Evolutionary conservation across 2,888 invertebrate genomes (phyloP), one percentile per base, ranked within the genome.

Genomic region (Parasteatoda lunata): DNA sequence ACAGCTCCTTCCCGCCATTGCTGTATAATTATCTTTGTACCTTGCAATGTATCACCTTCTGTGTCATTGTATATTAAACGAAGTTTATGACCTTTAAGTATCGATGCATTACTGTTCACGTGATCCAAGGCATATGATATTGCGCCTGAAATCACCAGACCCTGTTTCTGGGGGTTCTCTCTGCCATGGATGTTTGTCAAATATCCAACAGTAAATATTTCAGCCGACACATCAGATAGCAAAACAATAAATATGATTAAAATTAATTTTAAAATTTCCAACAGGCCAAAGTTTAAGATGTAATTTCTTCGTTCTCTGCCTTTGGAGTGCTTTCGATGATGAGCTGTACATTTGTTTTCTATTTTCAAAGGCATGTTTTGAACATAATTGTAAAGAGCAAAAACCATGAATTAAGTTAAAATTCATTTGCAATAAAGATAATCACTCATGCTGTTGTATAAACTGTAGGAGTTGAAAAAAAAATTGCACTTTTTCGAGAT

Each of bases 61-160:
- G 96, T 96, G 91, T 97, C 96, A 0, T 95, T 95, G 0, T 96
- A 95, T 5, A 96, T 93, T 48, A 90, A 83, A 51, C 93, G 93
- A 79, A 97, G 92, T 75, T 93, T 94, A 88, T 94, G 93, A 0
- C 95, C 95, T 0, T 95, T 95, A 75, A 96, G 92, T 65, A 96
- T 89, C 0, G 88, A 88, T 0, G 92, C 91, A 91, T 96, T 94
- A 7, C 93, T 93, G 92, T 97, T 97, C 91, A 97, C 96, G 94
- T 96, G 94, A 90, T 97, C 95, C 84, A 98, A 94, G 78, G 98
- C 98, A 94, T 96, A 95, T 71, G 96, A 94, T 90, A 98, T 94
- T 79, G 98, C 98, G 84, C 98, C 98, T 78, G 97, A 97, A 91
- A 97, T 96, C 89, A 96, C 94, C 90, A 97, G 94, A 45, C 97